Evolutionary conservation across 2,888 invertebrate genomes (phyloP).

Genomic region (Chrysotoxum bicinctum): DNA sequence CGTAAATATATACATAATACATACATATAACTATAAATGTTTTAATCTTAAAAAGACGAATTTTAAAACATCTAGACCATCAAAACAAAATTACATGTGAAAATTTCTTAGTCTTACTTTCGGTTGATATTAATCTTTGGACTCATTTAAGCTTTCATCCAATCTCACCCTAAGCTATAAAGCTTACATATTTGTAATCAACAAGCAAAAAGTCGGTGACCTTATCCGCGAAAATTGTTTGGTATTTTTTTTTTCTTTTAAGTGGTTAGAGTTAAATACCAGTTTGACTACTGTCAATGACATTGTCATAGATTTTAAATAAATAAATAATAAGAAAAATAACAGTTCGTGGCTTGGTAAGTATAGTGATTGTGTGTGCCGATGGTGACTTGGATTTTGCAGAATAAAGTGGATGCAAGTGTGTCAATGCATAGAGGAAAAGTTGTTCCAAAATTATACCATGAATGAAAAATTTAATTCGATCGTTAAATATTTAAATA

Average conservation of each 20-base stretch:
- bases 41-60: no score
- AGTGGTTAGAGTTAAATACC: constrained; percentile 47
- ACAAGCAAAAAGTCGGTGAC: constrained; percentile 58
- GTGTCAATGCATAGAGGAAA: constrained; percentile 36
- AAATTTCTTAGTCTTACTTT: no score
- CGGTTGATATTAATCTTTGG: no score
- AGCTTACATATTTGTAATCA: background rate
- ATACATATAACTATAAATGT: no score
- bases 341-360: background rate
- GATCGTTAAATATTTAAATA: constrained; percentile 3
- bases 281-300: constrained; percentile 70
- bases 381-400: background rate
- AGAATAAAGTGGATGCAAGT: constrained; percentile 22
- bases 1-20: no score
- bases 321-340: constrained; percentile 1
- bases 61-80: no score
- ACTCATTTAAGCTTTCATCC: background rate
- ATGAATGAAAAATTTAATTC: constrained; percentile 6
- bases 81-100: no score
- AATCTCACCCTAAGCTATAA: background rate
- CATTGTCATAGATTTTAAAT: constrained; percentile 61
- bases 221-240: constrained; percentile 66
- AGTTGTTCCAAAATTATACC: constrained; percentile 32
- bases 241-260: constrained; percentile 13
- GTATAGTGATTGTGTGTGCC: background rate